Evolutionary conservation across 2,797 vertebrate genomes (phyloP), one percentile per base, ranked within the genome.

Genomic region (Melanotaenia parkinsoni): DNA sequence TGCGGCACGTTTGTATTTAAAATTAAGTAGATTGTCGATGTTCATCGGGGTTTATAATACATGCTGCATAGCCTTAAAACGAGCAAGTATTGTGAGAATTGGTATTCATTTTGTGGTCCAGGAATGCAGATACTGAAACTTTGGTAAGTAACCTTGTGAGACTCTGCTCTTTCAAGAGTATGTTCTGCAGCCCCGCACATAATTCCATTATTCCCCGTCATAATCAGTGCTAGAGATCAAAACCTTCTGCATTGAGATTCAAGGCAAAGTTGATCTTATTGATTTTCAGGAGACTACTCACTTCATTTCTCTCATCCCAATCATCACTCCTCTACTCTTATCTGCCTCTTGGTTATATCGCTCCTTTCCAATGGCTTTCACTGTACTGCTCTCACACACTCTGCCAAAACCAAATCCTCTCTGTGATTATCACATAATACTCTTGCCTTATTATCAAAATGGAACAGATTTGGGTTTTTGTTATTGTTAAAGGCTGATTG

Each of bases 221-320:
- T 85, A 91, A 91, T 91, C 81, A 82, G 76, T 61, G 72, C 65
- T 73, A 73, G 70, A 82, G 85, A 93, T 89, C 88, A 90, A 90
- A 92, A 82, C 80, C 85, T 67, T 81, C 80, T 81, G 84, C 86
- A 84, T 80, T 79, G 79, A 91, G 86, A 91, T 91, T 88, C 83
- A 85, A 89, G 86, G 84, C 83, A 79, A 90, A 91, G 83, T 92
- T 91, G 90, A 90, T 90, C 81, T 89, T 89, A 92, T 93, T 92
- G 92, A 94, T 92, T 94, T 93, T 81, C 81, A 89, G 88, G 83
- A 85, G 82, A 81, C 85, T 83, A 76, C 85, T 92, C 77, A 76
- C 81, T 88, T 86, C 78, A 91, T 88, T 88, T 86, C 87, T 89
- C 85, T 90, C 89, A 87, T 90, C 85, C 88, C 87, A 92, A 89